Conservation (phyloP, 1,140 invertebrate genomes). For the Acyrthosiphon pisum region DNA sequence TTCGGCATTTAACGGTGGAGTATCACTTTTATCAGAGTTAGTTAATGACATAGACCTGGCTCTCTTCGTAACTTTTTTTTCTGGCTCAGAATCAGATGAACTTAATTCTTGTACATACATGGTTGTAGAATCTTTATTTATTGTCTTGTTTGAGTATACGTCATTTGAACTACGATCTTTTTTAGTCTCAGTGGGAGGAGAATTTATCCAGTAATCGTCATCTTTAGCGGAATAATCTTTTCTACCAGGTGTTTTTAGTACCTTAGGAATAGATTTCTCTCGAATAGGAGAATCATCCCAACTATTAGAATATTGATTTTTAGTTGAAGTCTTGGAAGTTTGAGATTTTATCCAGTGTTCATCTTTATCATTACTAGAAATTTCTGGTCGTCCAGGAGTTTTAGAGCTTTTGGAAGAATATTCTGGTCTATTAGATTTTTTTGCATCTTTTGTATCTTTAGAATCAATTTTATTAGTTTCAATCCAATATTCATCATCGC, state of each 20-base stretch:
- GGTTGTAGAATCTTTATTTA: conserved; percentile 26
- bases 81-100: conserved; percentile 47
- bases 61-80: conserved; percentile 14
- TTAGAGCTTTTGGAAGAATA: conserved; percentile 40
- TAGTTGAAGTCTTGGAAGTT: conserved; percentile 17
- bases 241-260: conserved; percentile 48
- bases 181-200: neutral
- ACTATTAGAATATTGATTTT: conserved; percentile 48
- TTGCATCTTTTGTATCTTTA: conserved; percentile 29
- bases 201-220: conserved; percentile 52
- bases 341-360: conserved; percentile 37
- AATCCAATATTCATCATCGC: conserved; percentile 52
- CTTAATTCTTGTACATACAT: conserved; percentile 51
- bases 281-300: conserved; percentile 51
- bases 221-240: conserved; percentile 35
- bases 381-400: conserved; percentile 23
- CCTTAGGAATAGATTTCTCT: conserved; percentile 46
- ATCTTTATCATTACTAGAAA: conserved; percentile 44
- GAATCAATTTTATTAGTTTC: conserved; percentile 25
- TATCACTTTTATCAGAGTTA: conserved; percentile 54
- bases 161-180: conserved; percentile 31
- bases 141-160: neutral
- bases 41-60: conserved; percentile 44
- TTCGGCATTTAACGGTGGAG: conserved; percentile 21
- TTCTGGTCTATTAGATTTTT: conserved; percentile 14